These are phyloP conservation scores for Crotalus viridis DNA, from an alignment of 2,113 vertebrate genomes.

Conservation along the genomic window DNA sequence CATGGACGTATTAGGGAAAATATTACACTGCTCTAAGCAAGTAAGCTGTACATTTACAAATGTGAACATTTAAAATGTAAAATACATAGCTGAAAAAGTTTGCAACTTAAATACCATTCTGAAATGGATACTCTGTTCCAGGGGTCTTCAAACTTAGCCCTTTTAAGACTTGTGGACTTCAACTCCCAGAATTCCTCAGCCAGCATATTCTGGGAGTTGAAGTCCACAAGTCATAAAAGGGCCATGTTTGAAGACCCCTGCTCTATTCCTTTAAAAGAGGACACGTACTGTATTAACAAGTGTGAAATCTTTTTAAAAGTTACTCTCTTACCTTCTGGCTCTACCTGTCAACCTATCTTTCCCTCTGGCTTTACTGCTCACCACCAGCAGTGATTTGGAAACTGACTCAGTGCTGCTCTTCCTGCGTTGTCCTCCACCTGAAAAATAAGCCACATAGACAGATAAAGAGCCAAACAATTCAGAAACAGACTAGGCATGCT, in stretches of 20 bases:
- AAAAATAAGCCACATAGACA: constrained; percentile 44
- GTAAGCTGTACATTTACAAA: background rate
- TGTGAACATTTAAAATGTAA: background rate
- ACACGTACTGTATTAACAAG: background rate
- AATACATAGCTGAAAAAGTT: background rate
- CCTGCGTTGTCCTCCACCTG: constrained; percentile 74
- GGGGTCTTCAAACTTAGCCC: too few species aligned
- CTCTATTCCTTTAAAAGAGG: background rate
- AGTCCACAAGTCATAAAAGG: too few species aligned
- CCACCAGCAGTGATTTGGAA: constrained; percentile 67
- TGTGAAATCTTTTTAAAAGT: background rate
- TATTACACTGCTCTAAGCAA: background rate
- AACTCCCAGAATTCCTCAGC: too few species aligned
- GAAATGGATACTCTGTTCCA: background rate
- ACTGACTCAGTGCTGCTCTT: constrained; percentile 68
- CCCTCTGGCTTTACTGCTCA: constrained; percentile 87
- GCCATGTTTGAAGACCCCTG: too few species aligned
- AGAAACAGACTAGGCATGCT: background rate
- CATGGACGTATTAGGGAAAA: background rate
- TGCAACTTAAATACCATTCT: fast-evolving
- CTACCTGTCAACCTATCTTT: constrained; percentile 93
- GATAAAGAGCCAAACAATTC: background rate
- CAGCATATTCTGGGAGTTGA: too few species aligned
- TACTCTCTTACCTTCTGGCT: constrained; percentile 83
- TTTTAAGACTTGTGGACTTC: too few species aligned